A percentile compares a stretch with the other conserved stretches of the same genome.
These are phyloP conservation scores for Gerris lacustris DNA, from an alignment of 2,888 invertebrate genomes.

Conservation along the genomic window DNA sequence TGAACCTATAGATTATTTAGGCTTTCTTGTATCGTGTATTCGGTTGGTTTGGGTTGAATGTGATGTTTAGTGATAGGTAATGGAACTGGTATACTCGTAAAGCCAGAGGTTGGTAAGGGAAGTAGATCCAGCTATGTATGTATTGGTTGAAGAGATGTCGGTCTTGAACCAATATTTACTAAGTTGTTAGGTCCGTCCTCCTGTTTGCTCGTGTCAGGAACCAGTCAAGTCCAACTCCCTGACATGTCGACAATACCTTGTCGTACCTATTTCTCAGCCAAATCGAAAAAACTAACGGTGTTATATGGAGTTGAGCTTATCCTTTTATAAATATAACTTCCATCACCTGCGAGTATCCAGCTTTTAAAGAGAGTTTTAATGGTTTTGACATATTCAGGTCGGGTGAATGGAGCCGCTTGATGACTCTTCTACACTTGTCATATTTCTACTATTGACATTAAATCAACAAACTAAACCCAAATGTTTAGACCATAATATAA, in stretches of 20 bases:
- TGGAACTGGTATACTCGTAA: not conserved
- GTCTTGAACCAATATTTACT: constrained; percentile 1
- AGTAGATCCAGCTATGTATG: too few relatives aligned
- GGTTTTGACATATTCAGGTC: constrained; percentile 1
- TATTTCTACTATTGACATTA: not conserved
- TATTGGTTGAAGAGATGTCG: not conserved
- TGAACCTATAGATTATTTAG: too few relatives aligned
- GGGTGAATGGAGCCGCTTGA: not conserved
- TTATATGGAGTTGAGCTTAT: not conserved
- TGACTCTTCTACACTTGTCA: not conserved
- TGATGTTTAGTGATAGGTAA: not conserved
- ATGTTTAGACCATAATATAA: too few relatives aligned
- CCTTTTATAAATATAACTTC: not conserved
- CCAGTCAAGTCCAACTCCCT: not conserved
- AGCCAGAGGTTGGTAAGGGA: not conserved
- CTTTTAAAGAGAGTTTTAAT: not conserved
- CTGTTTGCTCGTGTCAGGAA: not conserved
- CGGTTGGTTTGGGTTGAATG: not conserved
- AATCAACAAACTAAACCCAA: too few relatives aligned
- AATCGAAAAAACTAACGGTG: not conserved
- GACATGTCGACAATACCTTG: not conserved
- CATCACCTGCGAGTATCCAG: not conserved
- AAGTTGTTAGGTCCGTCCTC: not conserved
- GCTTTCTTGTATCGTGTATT: too few relatives aligned
- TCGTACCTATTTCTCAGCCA: not conserved